Base-by-base conservation (phyloP, 1,140 invertebrate genomes). In the Lethrus apterus region DNA sequence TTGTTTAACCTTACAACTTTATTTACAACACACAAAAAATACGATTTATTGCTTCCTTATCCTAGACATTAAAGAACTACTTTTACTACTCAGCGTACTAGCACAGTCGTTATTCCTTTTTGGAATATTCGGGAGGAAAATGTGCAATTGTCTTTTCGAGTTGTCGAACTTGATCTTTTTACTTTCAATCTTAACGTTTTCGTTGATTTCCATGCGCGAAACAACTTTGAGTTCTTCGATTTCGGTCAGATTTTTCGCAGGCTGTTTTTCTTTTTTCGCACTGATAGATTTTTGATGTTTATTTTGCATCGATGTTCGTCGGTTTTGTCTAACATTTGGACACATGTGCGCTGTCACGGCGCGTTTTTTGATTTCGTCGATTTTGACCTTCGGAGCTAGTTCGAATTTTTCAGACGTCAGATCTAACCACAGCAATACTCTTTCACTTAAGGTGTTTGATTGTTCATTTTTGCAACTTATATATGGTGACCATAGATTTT, bases 121-220 rank as follows among this genome's bases (percentile, higher is more conserved):
- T 4, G 68, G 65, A 24, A 79, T 62, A 53, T 70, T 73, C 0
- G 81, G 81, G 70, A 83, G 76, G 52, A 81, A 80, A 34, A 84
- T 79, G 53, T 84, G 80, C 9, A 84, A 66, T 57, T 83, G 78
- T 51, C 70, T 68, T 56, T 71, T 74, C n/a, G 21, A 14, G 19
- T 21, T 21, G 14, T 38, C 35, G 8, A 11, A 23, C n/a, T 21
- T 38, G n/a, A 8, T 38, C 8, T 11, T 38, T 3, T n/a, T 26
- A 11, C 13, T 42, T 4, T 14, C 10, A 9, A 5, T 7, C 14
- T 42, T 29, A 3, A 7, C 2, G 14, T 4, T 17, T 42, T 14
- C 14, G 14, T 29, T n/a, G n/a, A n/a, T n/a, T 4, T 42, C 11
- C 2, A 7, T 19, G 4, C 11, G 4, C 10, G 11, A 42, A 29